These are phyloP conservation scores for Ceratina calcarata DNA, from an alignment of 1,140 invertebrate genomes.

Conservation along the genomic window DNA sequence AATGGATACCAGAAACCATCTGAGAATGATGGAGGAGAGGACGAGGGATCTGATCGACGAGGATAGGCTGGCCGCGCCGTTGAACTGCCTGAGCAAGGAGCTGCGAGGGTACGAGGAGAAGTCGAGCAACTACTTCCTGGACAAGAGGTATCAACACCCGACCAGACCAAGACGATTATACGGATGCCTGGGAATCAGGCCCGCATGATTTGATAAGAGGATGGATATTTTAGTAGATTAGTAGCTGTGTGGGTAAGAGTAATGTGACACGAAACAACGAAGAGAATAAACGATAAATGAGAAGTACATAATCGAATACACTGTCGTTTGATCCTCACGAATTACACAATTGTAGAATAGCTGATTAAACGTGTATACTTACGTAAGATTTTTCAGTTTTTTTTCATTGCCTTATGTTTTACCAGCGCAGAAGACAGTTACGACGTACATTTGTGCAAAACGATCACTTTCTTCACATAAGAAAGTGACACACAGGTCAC, in stretches of 20 bases:
- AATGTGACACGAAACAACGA: conserved; percentile 32
- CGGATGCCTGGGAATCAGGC: conserved; percentile 53
- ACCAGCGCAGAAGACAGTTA: no score
- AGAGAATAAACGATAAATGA: conserved; percentile 19
- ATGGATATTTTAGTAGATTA: conserved; percentile 11
- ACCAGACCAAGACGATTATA: conserved; percentile 49
- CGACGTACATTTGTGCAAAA: no score
- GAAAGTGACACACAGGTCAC: no score
- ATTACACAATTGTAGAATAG: neutral
- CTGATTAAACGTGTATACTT: neutral
- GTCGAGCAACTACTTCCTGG: conserved; percentile 82
- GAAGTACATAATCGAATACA: neutral
- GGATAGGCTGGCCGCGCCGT: conserved; percentile 81
- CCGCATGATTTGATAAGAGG: conserved; percentile 2
- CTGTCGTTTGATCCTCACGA: conserved; percentile 19
- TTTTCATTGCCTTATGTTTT: no score
- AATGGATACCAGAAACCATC: conserved; percentile 73
- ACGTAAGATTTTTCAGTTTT: neutral
- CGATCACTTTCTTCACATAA: no score
- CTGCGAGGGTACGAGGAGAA: conserved; percentile 84
- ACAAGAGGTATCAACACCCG: conserved; percentile 82
- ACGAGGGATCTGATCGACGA: conserved; percentile 76
- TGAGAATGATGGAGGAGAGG: conserved; percentile 77
- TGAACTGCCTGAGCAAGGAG: conserved; percentile 82
- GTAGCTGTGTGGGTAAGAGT: conserved; percentile 36